Evolutionary conservation across 2,888 invertebrate species (phyloP), one percentile per base, ranked within the genome.

Genomic region (Acleris literana): DNA sequence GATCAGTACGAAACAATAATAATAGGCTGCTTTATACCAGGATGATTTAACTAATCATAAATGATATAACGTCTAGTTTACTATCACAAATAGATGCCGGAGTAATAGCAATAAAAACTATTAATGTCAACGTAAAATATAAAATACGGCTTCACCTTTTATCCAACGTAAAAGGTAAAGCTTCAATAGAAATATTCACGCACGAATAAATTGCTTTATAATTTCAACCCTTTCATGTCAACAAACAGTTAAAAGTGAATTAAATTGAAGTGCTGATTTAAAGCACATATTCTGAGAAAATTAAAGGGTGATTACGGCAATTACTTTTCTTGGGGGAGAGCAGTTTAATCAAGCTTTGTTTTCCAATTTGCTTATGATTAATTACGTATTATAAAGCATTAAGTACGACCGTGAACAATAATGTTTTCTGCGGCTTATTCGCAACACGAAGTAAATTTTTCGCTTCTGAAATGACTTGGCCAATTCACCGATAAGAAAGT

Each of bases 221-320:
- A 55, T 54, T 43, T 7, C 43, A 43, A 54, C 52, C 7, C 6
- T 18, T 64, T 64, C 64, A 60, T 64, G 64, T 54, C 64, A 55
- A 49, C 54, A 55, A 59, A 60, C 54, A 59, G 22, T 64, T 59
- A 64, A 64, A 54, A 48, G 48, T 39, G 25, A 53, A 54, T 54
- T 25, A 22, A 29, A 53, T 43, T 25, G 54, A 60, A 54, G 59
- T 64, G 64, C 53, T 60, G 64, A 64, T 59, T 64, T 49, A 60
- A 48, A 48, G 22, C 33, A 44, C 29, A 33, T 64, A 33, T 54
- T 64, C 46, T 39, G 46, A 22, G 54, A 54, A 25, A 59, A 59
- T 44, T 54, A 20, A 55, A 46, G 48, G 18, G 59, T 54, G 22
- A 64, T 64, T 60, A 60, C 49, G 54, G 49, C 54, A 59, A 64